Evolutionary conservation across 2,797 vertebrate species (phyloP), one percentile per base, ranked within the genome.

Genomic region (Nasua narica): DNA sequence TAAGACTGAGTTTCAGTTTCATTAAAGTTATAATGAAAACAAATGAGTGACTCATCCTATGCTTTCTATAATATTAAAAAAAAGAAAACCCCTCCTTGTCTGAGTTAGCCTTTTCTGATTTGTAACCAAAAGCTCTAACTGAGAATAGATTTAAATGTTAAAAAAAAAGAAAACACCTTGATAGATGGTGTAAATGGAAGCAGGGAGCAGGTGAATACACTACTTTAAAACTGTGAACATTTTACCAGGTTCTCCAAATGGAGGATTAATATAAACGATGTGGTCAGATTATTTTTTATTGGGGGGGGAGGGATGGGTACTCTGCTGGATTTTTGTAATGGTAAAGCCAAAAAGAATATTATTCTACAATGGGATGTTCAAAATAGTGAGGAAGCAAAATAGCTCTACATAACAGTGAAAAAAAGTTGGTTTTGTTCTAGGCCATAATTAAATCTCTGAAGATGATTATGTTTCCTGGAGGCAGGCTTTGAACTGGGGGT

Each of bases 21-120:
- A 83, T 72, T 46, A 81, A 96, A 76, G 67, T 87, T 78, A 62
- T 95, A 87, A 97, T 78, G 43, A 81, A 93, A 98, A 86, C 94
- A 91, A 96, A 95, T 79, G 77, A 94, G 21, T 85, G 60, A 88
- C 35, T 96, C 50, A 69, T 69, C 83, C 88, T 69, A 72, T 83
- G 40, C 46, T 96, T 96, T 95, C 86, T 84, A 25, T 91, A 93
- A 87, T 78, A 60, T 54, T 56, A 97, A 89, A 50, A 96, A 16
- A 74, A 95, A 91, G 23, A 56, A 56, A 54, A 54, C 21, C 8
- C 21, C 54, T 58, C 65, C 54, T 10, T 23, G 2, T 35, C 29
- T 91, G 69, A 67, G 46, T 74, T 74, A 65, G 43, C 11, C 74
- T 88, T 85, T 79, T 78, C 62, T 95, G 14, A 21, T 65, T 83